These are phyloP conservation scores for Zalophus californianus DNA, from an alignment of 2,797 vertebrate genomes.

Conservation along the genomic window DNA sequence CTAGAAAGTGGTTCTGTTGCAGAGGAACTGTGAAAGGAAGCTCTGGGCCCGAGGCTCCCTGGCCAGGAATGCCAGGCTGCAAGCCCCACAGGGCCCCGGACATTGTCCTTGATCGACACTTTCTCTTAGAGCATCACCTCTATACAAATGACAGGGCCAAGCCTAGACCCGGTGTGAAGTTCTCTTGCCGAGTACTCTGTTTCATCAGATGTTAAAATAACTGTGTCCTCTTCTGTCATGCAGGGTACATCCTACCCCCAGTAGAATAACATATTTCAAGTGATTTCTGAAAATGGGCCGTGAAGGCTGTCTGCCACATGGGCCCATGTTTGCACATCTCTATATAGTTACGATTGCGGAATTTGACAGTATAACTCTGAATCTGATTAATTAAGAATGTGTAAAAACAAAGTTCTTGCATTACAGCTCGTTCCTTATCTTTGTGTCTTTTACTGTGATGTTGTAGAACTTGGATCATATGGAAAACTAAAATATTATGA, in stretches of 20 bases:
- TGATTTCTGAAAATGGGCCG: slow-evolving; percentile 75
- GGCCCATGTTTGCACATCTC: slow-evolving; percentile 80
- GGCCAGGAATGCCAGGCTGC: background rate
- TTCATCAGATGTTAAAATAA: slow-evolving; percentile 56
- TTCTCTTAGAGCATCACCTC: slow-evolving; percentile 21
- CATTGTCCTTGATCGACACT: background rate
- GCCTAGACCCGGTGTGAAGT: background rate
- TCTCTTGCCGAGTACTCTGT: slow-evolving; percentile 26
- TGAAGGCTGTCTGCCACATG: slow-evolving; percentile 76
- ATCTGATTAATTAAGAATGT: slow-evolving; percentile 88
- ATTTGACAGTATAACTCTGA: slow-evolving; percentile 83
- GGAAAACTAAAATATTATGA: slow-evolving; percentile 99
- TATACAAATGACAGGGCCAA: background rate
- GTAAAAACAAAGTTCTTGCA: slow-evolving; percentile 87
- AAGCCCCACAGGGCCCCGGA: background rate
- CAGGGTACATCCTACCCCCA: slow-evolving; percentile 62
- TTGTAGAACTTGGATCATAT: slow-evolving; percentile 99
- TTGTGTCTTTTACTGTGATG: slow-evolving; percentile 99
- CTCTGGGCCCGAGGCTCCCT: background rate
- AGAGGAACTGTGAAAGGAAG: slow-evolving; percentile 5
- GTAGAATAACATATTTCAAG: slow-evolving; percentile 73
- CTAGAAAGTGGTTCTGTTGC: background rate
- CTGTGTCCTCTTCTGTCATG: slow-evolving; percentile 65
- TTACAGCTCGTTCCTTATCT: slow-evolving; percentile 96
- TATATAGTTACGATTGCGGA: slow-evolving; percentile 79